phyloP scores from a whole-genome alignment of 1,140 invertebrate species.

The Drosophila kepulauana region DNA sequence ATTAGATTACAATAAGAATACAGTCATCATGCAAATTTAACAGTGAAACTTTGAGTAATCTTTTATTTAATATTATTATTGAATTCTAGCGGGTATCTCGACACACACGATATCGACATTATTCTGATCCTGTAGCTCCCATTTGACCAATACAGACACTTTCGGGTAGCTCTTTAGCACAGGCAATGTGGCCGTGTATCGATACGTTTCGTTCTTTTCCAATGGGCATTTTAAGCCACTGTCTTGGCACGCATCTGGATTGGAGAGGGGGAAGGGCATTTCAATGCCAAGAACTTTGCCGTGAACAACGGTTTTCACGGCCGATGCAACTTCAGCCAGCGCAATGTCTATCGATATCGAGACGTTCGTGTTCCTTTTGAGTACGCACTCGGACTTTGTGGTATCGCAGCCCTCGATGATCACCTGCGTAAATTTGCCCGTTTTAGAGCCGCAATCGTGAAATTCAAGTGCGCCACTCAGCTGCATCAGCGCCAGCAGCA shows the following conservation, averaged over 20 bases:
- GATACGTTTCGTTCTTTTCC: constrained; percentile 86
- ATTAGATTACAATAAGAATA: constrained; percentile 71
- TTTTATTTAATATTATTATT: constrained; percentile 59
- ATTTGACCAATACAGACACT: constrained; percentile 89
- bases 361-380: constrained; percentile 87
- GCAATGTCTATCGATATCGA: constrained; percentile 88
- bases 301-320: constrained; percentile 88
- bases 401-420: constrained; percentile 87
- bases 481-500: constrained; percentile 52
- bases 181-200: constrained; percentile 87
- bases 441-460: constrained; percentile 86
- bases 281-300: constrained; percentile 89
- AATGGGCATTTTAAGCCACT: constrained; percentile 89
- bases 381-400: constrained; percentile 86
- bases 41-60: constrained; percentile 20
- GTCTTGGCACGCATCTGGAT: constrained; percentile 89
- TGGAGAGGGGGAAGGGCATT: constrained; percentile 89
- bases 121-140: constrained; percentile 88
- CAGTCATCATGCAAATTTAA: constrained; percentile 32
- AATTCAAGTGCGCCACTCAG: constrained; percentile 48
- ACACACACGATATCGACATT: constrained; percentile 88
- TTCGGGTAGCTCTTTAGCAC: constrained; percentile 89
- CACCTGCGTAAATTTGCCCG: constrained; percentile 86
- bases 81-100: constrained; percentile 88
- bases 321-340: constrained; percentile 63